Base-by-base conservation (phyloP, 1,140 invertebrate genomes). In the Zaprionus ornatus region DNA sequence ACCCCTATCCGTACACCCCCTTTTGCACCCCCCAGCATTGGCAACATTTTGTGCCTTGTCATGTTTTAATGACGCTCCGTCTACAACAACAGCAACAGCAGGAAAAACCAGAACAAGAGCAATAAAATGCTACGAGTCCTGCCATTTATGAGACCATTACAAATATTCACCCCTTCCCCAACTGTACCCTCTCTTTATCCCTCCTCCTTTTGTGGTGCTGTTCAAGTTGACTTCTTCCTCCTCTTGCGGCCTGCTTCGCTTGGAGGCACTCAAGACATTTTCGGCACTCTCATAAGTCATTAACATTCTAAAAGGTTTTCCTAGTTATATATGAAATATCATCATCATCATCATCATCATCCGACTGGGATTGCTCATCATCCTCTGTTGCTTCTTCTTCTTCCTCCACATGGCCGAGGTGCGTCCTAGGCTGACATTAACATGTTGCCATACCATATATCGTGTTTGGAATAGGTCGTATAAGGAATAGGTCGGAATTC, bases 271-370 rank as follows among this genome's bases (percentile, higher is more conserved):
- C 69, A 72, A 75, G 77, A 76, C 77, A 79, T 76, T 79, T 72
- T 57, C 50, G 19, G 55, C 63, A 73, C 82, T 74, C 79, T 73
- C 68, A 73, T 71, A 88, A 87, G 84, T 84, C 84, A 88, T 87
- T 87, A 87, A 83, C 84, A 87, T 87, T 87, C 81, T 87, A 87
- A 87, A 88, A 87, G 84, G 80, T 87, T 87, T 87, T 84, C 56
- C 84, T 80, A 87, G 84, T 88, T 45, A 61, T 25, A 35, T 69
- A 70, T 75, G 73, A 70, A 75, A 71, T 71, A 71, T 68, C 27
- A 69, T 68, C 65, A 69, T 78, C 72, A 52, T 59, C 35, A 45
- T 73, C 10, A 59, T 42, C 79, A 35, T 37, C 25, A 45, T 56
- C 21, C 23, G 23, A 55, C 6, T 35, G n/a, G 23, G 45, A 50